These are phyloP conservation scores for Cyanoramphus novaezelandiae DNA, from an alignment of 2,113 vertebrate species.

Conservation along the genomic window DNA sequence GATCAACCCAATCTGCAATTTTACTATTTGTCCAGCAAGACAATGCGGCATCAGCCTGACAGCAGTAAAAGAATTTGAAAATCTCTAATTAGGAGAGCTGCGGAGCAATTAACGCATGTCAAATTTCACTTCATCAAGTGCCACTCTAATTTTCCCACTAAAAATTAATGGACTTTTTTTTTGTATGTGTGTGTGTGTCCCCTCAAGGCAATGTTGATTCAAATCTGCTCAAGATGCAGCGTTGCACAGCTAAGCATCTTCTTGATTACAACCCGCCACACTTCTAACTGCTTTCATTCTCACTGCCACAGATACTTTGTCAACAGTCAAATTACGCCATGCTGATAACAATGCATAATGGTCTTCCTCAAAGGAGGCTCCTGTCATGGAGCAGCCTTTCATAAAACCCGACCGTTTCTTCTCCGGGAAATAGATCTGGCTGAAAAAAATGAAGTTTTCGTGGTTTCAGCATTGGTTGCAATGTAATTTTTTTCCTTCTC, in stretches of 20 bases:
- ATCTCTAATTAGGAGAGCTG: constrained; percentile 95
- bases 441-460: constrained; percentile 53
- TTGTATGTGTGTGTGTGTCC: constrained; percentile 62
- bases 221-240: constrained; percentile 83
- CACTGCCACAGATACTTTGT: constrained; percentile 84
- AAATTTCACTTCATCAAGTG: constrained; percentile 96
- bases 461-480: background rate
- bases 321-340: constrained; percentile 84
- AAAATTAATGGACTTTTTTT: constrained; percentile 82
- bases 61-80: constrained; percentile 89
- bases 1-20: constrained; percentile 71
- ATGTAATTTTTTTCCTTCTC: background rate
- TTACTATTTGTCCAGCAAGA: constrained; percentile 75
- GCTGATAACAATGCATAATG: constrained; percentile 83
- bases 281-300: constrained; percentile 83
- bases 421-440: constrained; percentile 43
- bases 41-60: constrained; percentile 77
- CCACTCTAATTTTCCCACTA: constrained; percentile 92
- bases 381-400: constrained; percentile 72
- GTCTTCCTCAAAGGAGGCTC: constrained; percentile 73
- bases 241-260: constrained; percentile 88
- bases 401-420: constrained; percentile 69
- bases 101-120: constrained; percentile 96
- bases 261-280: constrained; percentile 85
- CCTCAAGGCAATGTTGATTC: constrained; percentile 85